Percentiles rank a stretch among this genome's conserved stretches.
Evolutionary conservation across 2,888 invertebrate species (phyloP).

Genomic region (Brassicogethes aeneus): DNA sequence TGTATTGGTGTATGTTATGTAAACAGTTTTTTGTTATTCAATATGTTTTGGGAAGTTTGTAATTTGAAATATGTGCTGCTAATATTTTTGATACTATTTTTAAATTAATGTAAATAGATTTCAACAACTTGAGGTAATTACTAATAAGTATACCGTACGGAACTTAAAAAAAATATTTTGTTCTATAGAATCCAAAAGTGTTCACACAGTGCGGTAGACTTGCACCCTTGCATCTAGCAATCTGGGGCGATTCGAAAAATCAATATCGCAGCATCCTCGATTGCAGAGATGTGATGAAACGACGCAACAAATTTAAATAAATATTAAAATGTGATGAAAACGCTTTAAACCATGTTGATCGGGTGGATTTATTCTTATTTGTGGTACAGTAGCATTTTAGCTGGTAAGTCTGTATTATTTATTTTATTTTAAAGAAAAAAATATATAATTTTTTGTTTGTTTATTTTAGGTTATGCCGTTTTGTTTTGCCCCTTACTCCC

Average conservation of each 20-base stretch:
- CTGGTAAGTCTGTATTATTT: conserved; percentile 27
- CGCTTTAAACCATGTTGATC: conserved; percentile 19
- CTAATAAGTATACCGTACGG: no score
- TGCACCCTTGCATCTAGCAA: not conserved
- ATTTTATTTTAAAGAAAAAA: not conserved
- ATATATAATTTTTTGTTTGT: not conserved
- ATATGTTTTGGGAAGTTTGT: no score
- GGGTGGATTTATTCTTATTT: conserved; percentile 35
- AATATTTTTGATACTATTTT: not conserved
- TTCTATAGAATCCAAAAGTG: no score
- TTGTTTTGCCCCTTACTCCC: conserved; percentile 63
- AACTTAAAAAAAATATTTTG: no score
- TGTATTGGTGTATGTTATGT: no score
- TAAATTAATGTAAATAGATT: no score
- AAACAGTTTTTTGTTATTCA: no score
- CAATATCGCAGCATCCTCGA: not conserved
- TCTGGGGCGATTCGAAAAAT: not conserved
- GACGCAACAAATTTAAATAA: no score
- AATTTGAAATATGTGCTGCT: not conserved
- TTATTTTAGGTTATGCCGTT: conserved; percentile 41
- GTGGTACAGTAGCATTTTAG: conserved; percentile 38
- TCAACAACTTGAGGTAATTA: no score
- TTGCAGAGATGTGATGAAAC: not conserved
- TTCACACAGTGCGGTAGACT: no score
- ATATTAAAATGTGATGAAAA: no score